Base-by-base conservation (phyloP, 2,113 vertebrate species). In the Sciurus niger region DNA sequence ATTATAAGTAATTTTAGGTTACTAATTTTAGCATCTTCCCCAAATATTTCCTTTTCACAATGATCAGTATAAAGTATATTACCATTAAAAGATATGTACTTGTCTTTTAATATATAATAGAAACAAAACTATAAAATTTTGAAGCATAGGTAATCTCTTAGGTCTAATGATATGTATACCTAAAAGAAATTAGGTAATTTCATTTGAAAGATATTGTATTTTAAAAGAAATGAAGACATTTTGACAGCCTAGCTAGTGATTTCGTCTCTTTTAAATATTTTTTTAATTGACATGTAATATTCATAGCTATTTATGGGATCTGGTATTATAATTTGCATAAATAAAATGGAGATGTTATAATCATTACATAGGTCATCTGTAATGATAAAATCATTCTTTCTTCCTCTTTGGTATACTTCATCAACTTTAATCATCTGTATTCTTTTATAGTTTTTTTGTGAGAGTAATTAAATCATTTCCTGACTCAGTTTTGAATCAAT, bases 1-100 rank as follows among this genome's bases (percentile, higher is more conserved):
- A 53, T 94, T 94, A 73, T 94, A 95, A 90, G 40, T 68, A 63
- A 1, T 20, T 13, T 20, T 92, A n/a, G 67, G 78, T 0, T 0
- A 90, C 76, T 94, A 95, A 58, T 93, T 80, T 95, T 96, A 68
- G 11, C 34, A 95, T 76, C 37, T 74, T 97, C 68, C 60, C 92
- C 72, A 98, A 51, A 8, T 40, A 70, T n/a, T 78, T 55, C n/a
- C 60, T 94, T 97, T 96, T 91, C 70, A 93, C 53, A 84, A 4
- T 77, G 43, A 97, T 53, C 16, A 51, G 53, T 30, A 77, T 85
- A 96, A 98, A 96, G 25, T 37, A 94, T 82, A 68, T 92, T 25
- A 77, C 46, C 93, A 96, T 97, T 24, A 83, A 95, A 94, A 92
- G 9, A 53, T 63, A 25, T 22, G 1, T 74, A 17, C 12, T 6